Base-by-base conservation (phyloP, 2,888 invertebrate genomes). In the Chrysolina oricalcia region DNA sequence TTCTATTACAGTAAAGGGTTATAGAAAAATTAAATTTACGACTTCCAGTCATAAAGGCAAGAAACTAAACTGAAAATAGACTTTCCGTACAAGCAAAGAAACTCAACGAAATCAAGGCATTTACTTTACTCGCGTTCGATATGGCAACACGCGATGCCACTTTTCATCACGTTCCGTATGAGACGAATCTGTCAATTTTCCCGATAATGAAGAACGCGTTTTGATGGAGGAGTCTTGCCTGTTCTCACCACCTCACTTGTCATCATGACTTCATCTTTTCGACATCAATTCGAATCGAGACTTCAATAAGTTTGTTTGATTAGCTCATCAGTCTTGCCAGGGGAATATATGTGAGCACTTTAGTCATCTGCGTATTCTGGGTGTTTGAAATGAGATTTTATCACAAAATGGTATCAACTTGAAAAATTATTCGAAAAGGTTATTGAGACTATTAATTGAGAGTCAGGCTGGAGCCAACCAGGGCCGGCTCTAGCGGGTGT, bases 181-280 rank as follows among this genome's bases (percentile, higher is more conserved):
- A n/a, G 35, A 46, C 0, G 1, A 23, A 9, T 27, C 17, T 27
- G 59, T 27, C 59, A 56, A 13, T 59, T n/a, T 35, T 59, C 35
- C 17, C 59, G 59, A n/a, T 59, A 59, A 59, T 59, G 59, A 59
- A 59, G 59, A 23, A 59, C 59, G 35, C 23, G 59, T 59, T 35
- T 59, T 23, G 27, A 27, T 23, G n/a, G 59, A 59, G 59, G 27
- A 27, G 27, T 23, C 23, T 35, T 27, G 27, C 15, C 23, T 35
- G 35, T 59, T 59, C 35, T 35, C 59, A 59, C 35, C n/a, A 35
- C 35, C 35, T 35, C 59, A 59, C 35, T 59, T 59, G 59, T 59
- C 59, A 35, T 59, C 27, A n/a, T 35, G 13, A 59, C 59, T 35
- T 59, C 59, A 59, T 59, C 35, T 59, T 59, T 59, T 59, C n/a